phyloP scores from a whole-genome alignment of 2,113 vertebrate species.

The Gracilinanus agilis region DNA sequence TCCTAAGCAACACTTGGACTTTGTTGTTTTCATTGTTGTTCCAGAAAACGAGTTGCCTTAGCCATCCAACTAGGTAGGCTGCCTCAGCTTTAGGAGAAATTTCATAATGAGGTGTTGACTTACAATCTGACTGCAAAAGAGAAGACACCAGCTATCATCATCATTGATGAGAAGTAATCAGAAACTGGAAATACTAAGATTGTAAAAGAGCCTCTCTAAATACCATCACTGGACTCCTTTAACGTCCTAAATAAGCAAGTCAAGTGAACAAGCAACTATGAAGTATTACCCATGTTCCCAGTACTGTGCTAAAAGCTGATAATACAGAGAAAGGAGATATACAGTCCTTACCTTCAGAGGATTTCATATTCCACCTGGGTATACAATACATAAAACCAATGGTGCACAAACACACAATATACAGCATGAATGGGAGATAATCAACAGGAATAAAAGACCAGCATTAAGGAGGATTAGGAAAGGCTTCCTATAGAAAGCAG shows the following conservation, averaged over 20 bases:
- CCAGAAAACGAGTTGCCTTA: background rate
- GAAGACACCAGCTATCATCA: background rate
- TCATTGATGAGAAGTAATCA: background rate
- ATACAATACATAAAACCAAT: background rate
- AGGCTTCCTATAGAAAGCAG: background rate
- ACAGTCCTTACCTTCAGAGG: background rate
- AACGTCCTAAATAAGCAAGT: background rate
- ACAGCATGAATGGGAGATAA: background rate
- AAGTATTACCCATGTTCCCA: background rate
- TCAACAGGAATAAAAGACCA: background rate
- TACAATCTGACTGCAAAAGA: background rate
- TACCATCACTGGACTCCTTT: background rate
- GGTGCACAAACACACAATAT: background rate
- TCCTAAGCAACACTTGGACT: background rate
- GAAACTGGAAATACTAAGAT: background rate
- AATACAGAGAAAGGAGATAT: background rate
- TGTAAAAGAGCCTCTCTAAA: background rate
- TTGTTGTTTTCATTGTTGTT: background rate
- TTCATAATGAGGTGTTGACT: background rate
- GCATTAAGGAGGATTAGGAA: background rate
- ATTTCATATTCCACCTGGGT: background rate
- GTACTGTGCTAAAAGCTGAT: background rate
- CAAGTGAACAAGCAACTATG: background rate
- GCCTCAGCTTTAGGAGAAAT: background rate
- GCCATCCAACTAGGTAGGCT: background rate